Evolutionary conservation across 2,113 vertebrate species (phyloP), one percentile per base, ranked within the genome.

Genomic region (Lasiurus borealis): DNA sequence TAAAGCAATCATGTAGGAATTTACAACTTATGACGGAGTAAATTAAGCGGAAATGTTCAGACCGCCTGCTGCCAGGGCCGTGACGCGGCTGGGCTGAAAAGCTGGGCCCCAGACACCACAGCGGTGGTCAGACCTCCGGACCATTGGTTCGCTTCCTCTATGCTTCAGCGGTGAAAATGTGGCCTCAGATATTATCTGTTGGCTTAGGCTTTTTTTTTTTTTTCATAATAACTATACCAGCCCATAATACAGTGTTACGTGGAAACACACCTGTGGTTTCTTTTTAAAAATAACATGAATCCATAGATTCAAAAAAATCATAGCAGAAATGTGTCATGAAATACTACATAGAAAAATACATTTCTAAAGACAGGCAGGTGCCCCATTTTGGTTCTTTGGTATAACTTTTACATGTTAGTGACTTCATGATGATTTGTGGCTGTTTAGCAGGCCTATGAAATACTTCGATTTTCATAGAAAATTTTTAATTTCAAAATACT

Each of bases 281-380:
- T 69, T 96, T 93, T 85, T 75, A 72, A 95, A 95, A 94, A 57
- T 85, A 40, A 78, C 10, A 80, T 88, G n/a, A 77, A 94, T 69
- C 69, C 23, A 36, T 46, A 95, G 68, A 85, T 57, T 90, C 46
- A 54, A 34, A 59, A 92, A 91, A 88, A 85, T 36, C 66, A 86
- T 83, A 44, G 29, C n/a, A 85, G 44, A 76, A n/a, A 40, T 85
- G 85, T 87, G 9, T 88, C 84, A 64, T 48, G n/a, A 90, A 96
- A 86, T 59, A 78, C 27, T 57, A 14, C 50, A 46, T 27, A 54
- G 8, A 95, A 85, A 95, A 92, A 77, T 50, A 66, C 3, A 10
- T 48, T 87, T 95, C 90, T 69, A 92, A 95, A 90, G 78, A 52
- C 66, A 69, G 21, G 50, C 48, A 59, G 36, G 27, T 59, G 19